A percentile compares a stretch with the other conserved stretches of the same genome.
Evolutionary conservation across 2,113 vertebrate species (phyloP).

Genomic region (Dendrocopos noguchii): DNA sequence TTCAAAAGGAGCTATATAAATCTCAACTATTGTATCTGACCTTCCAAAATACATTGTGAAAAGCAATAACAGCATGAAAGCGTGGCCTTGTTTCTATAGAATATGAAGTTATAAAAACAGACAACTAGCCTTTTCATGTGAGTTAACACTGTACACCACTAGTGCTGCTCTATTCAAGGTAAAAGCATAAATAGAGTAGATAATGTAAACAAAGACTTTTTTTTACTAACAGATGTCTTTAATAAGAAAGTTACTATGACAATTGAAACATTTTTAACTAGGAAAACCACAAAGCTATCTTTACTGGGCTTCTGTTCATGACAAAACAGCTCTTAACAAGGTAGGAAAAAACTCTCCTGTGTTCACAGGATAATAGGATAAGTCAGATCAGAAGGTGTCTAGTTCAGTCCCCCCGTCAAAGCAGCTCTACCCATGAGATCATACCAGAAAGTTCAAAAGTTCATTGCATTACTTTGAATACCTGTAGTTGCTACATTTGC

Average conservation of each 20-base stretch:
- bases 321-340: background rate
- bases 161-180: background rate
- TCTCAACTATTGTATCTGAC: background rate
- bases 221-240: background rate
- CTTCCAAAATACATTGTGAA: background rate
- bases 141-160: background rate
- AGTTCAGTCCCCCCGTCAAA: rapidly evolving
- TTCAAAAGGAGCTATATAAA: background rate
- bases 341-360: background rate
- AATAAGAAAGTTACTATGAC: background rate
- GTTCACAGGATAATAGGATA: background rate
- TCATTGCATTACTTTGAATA: background rate
- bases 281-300: background rate
- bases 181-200: background rate
- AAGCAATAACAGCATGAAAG: background rate
- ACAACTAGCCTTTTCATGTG: background rate
- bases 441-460: background rate
- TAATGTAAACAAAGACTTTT: background rate
- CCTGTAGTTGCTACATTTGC: background rate
- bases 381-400: background rate
- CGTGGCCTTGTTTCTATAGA: background rate
- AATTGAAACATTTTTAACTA: background rate
- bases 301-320: background rate
- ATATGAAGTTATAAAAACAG: background rate
- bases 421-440: background rate